These are phyloP conservation scores for Sternarchorhynchus goeldii DNA, from an alignment of 2,797 vertebrate species.

Conservation along the genomic window DNA sequence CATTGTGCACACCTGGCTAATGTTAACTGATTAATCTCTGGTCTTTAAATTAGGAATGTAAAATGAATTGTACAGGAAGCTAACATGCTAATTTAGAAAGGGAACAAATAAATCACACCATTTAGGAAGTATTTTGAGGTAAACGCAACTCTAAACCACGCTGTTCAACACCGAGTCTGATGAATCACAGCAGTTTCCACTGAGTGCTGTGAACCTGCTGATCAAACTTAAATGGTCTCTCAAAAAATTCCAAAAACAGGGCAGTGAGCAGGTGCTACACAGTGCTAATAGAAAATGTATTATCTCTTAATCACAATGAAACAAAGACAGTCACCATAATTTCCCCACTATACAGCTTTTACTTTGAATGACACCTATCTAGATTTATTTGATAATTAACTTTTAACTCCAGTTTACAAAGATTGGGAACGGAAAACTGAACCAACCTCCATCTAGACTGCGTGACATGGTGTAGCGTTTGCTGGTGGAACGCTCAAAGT, in stretches of 20 bases:
- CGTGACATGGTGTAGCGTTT: conserved; percentile 93
- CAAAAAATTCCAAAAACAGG: not conserved
- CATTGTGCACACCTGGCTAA: not conserved
- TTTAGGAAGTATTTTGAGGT: not conserved
- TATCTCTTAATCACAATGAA: not conserved
- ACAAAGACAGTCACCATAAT: not conserved
- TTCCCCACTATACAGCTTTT: not conserved
- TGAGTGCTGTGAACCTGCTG: not conserved
- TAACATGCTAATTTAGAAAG: conserved; percentile 5
- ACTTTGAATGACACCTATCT: not conserved
- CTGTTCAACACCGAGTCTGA: not conserved
- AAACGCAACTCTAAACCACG: not conserved
- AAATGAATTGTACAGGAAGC: not conserved
- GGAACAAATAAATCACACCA: not conserved
- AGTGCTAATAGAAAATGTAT: not conserved
- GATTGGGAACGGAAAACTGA: not conserved
- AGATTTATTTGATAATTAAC: conserved; percentile 3
- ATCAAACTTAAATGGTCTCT: not conserved
- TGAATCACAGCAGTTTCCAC: not conserved
- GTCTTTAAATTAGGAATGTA: conserved; percentile 13
- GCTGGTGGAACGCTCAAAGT: conserved; percentile 91
- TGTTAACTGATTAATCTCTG: conserved; percentile 5
- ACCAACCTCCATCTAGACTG: conserved; percentile 91
- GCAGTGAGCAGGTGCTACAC: not conserved
- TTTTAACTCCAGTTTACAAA: not conserved